Evolutionary conservation across 1,140 invertebrate genomes (phyloP), one percentile per base, ranked within the genome.

Genomic region (Macrobrachium nipponense): DNA sequence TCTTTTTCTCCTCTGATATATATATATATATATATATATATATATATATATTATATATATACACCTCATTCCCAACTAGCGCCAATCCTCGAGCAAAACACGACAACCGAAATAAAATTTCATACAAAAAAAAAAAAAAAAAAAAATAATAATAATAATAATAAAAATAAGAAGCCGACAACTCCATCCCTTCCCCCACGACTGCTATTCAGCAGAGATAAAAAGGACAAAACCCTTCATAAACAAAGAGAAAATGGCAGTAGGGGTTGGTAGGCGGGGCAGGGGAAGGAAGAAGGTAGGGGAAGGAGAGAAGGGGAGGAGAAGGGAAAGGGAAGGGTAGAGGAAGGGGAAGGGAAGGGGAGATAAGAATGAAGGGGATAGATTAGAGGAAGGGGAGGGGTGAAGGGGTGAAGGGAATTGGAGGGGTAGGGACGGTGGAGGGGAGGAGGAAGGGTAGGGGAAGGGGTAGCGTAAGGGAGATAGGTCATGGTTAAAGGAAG

Each of bases 211-310:
- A 36, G 27, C 27, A 36, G 18, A 60, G n/a, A 18, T 66, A 18
- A 75, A 44, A 76, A 17, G n/a, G n/a, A 76, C 59, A 11, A 43
- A n/a, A n/a, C n/a, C 88, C 91, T 91, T 83, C 90, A 90, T 84
- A 90, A 92, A 89, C 64, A 66, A 66, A 23, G 0, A 66, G 64
- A 66, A 66, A n/a, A 66, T 23, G 27, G 91, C 91, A 89, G 90
- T 91, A 87, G 87, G 91, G 77, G 82, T 89, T 77, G 89, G 89
- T 88, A 58, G 86, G 66, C 82, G 87, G 23, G 51, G 68, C 66
- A 83, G 87, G 23, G 51, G 68, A 66, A 11, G n/a, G 44, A 20
- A 58, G 12, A 11, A 6, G 58, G 18, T 17, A n/a, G 18, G 72
- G 89, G 85, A 90, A 73, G 89, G 89, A 72, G 89, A 89, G 89